Evolutionary conservation across 2,797 vertebrate species (phyloP).

Genomic region (Enteromius fasciolatus): DNA sequence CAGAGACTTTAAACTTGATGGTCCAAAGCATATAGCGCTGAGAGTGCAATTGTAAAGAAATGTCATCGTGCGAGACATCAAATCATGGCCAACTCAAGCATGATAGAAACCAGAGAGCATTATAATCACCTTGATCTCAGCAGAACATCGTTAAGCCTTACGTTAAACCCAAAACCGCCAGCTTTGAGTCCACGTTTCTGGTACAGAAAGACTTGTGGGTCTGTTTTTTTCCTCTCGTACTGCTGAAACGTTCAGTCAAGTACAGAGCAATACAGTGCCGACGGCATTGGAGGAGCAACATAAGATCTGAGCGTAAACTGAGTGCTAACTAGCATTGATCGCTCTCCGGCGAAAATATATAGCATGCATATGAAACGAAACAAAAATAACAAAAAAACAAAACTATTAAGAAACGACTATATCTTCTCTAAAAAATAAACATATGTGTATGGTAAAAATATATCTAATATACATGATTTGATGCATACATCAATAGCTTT

Average conservation of each 20-base stretch:
- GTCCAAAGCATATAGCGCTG: slow-evolving; percentile 50
- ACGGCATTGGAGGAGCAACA: slow-evolving; percentile 32
- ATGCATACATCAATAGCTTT: slow-evolving; percentile 63
- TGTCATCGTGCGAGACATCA: slow-evolving; percentile 54
- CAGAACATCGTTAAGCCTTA: slow-evolving; percentile 52
- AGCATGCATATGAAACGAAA: slow-evolving; percentile 64
- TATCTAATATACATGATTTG: slow-evolving; percentile 74
- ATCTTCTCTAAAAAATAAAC: slow-evolving; percentile 60
- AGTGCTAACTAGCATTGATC: slow-evolving; percentile 11
- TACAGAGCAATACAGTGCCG: slow-evolving; percentile 29
- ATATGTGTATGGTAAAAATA: slow-evolving; percentile 71
- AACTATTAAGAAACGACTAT: slow-evolving; percentile 62
- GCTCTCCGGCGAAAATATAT: slow-evolving; percentile 50
- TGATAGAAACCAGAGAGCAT: slow-evolving; percentile 48
- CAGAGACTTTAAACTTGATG: slow-evolving; percentile 58
- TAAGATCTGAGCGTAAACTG: slow-evolving; percentile 33
- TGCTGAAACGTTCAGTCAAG: slow-evolving; percentile 18
- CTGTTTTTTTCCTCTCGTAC: slow-evolving; percentile 7
- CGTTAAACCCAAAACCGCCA: slow-evolving; percentile 41
- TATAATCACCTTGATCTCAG: slow-evolving; percentile 55
- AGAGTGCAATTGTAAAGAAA: slow-evolving; percentile 71
- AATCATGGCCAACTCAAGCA: slow-evolving; percentile 57
- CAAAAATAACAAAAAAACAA: slow-evolving; percentile 50
- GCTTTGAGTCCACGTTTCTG: slow-evolving; percentile 28
- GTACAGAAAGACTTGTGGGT: slow-evolving; percentile 7